These are phyloP conservation scores for Microctonus aethiopoides DNA, from an alignment of 2,888 invertebrate genomes.

Conservation along the genomic window DNA sequence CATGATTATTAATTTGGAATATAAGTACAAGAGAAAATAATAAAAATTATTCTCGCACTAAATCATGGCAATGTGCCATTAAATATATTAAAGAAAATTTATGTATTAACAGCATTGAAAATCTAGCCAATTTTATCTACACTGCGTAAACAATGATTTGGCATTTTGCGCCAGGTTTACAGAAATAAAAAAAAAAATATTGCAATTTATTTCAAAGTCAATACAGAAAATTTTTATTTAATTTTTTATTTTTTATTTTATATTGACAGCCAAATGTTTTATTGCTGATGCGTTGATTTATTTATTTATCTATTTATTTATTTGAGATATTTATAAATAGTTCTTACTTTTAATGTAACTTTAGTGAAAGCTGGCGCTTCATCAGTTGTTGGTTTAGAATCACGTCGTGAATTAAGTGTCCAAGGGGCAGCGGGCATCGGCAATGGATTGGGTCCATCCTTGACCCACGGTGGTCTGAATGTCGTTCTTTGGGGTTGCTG, in stretches of 20 bases:
- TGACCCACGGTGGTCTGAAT: slow-evolving; percentile 82
- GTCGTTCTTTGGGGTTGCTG: slow-evolving; percentile 73
- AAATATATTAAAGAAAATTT: not conserved
- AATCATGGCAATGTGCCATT: slow-evolving; percentile 24
- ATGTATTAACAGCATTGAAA: not conserved
- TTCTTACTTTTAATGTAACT: slow-evolving; percentile 61
- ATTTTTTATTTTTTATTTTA: too few species aligned
- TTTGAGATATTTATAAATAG: not conserved
- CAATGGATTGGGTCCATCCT: slow-evolving; percentile 73
- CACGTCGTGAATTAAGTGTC: slow-evolving; percentile 69
- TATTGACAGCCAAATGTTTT: too few species aligned
- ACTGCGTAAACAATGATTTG: slow-evolving; percentile 29
- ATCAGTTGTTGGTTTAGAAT: slow-evolving; percentile 58
- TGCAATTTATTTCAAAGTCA: too few species aligned
- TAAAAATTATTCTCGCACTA: not conserved
- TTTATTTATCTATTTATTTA: slow-evolving; percentile 8
- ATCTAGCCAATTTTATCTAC: not conserved
- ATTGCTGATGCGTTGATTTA: too few species aligned
- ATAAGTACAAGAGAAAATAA: not conserved
- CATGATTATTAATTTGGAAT: too few species aligned
- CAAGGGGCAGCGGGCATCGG: slow-evolving; percentile 73
- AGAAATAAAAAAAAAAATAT: slow-evolving; percentile 5
- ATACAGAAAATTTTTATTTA: too few species aligned
- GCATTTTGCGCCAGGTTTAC: not conserved
- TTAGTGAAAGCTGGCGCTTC: slow-evolving; percentile 64